phyloP scores from a whole-genome alignment of 2,113 vertebrate species.

The Oreochromis spilurus region DNA sequence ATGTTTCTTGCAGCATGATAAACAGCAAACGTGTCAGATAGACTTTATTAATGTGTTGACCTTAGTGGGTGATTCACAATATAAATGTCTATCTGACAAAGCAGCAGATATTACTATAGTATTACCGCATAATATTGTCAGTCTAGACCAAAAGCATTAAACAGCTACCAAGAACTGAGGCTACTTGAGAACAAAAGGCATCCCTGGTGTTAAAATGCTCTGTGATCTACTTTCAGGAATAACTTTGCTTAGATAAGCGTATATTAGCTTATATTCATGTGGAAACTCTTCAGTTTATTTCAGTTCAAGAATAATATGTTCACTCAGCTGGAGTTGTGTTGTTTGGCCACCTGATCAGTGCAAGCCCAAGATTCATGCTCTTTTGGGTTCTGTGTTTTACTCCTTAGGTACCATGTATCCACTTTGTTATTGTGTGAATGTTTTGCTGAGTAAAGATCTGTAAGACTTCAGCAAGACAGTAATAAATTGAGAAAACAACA shows the following conservation, averaged over 20 bases:
- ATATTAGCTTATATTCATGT: not conserved
- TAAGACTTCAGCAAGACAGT: not conserved
- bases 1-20: not conserved
- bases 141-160: not conserved
- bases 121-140: not conserved
- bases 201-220: not conserved
- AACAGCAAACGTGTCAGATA: accelerated
- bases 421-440: not conserved
- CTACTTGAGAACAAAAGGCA: not conserved
- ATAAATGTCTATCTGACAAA: not conserved
- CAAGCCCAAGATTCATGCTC: not conserved
- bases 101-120: not conserved
- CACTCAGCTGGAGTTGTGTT: not conserved
- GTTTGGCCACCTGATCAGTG: not conserved
- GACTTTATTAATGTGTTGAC: not conserved
- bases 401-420: too few relatives aligned
- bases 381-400: not conserved
- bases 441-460: not conserved
- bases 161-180: not conserved
- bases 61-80: not conserved
- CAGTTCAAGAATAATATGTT: not conserved
- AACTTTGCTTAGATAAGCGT: not conserved
- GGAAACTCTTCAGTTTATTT: not conserved
- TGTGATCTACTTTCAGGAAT: not conserved
- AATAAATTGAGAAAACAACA: not conserved